phyloP scores from a whole-genome alignment of 2,888 invertebrate species.

The Seira ritae region DNA sequence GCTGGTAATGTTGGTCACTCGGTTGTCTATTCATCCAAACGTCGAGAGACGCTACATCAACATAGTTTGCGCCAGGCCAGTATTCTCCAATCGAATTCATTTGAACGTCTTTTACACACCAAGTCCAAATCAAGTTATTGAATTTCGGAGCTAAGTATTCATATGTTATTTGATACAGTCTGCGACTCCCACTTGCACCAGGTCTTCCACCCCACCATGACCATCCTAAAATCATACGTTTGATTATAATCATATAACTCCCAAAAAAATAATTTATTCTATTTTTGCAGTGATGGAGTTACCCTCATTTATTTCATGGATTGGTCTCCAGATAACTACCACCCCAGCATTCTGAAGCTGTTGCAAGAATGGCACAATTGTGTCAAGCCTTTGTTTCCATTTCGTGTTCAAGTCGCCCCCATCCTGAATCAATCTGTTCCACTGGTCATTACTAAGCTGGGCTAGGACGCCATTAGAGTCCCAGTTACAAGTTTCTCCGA shows the following conservation, averaged over 20 bases:
- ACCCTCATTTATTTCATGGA: constrained; percentile 70
- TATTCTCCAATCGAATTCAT: constrained; percentile 62
- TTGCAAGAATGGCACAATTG: constrained; percentile 63
- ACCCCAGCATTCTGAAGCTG: constrained; percentile 65
- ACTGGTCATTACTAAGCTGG: constrained; percentile 53
- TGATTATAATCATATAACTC: not conserved
- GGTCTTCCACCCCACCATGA: constrained; percentile 70
- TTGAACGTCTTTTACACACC: constrained; percentile 67
- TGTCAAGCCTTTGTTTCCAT: constrained; percentile 67
- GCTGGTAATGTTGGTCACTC: constrained; percentile 55
- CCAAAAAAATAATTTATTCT: no score
- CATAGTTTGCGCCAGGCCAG: constrained; percentile 63
- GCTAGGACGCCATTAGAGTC: constrained; percentile 55
- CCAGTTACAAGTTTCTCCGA: constrained; percentile 68
- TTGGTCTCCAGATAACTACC: constrained; percentile 59
- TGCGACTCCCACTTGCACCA: constrained; percentile 58
- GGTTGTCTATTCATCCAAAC: constrained; percentile 61
- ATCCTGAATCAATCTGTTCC: constrained; percentile 60
- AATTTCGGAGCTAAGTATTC: constrained; percentile 60
- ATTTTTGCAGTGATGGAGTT: no score
- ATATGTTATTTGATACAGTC: constrained; percentile 66
- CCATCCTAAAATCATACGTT: constrained; percentile 54
- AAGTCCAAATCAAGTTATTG: constrained; percentile 62
- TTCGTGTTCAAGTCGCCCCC: constrained; percentile 54
- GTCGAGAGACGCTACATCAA: constrained; percentile 65